Base-by-base conservation (phyloP, 2,113 vertebrate genomes). In the Oryctolagus cuniculus region DNA sequence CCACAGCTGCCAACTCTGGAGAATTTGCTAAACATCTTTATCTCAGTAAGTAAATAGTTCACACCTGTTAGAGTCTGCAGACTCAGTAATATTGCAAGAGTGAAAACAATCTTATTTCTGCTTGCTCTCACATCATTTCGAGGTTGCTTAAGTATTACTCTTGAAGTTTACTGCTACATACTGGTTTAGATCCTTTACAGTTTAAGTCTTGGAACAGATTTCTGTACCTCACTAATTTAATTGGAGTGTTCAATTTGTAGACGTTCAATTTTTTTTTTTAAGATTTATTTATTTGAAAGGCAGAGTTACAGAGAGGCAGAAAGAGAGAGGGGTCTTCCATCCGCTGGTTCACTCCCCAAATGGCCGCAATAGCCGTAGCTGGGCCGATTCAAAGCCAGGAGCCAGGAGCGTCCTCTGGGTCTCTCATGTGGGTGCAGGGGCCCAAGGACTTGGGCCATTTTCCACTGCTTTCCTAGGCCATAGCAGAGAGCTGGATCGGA, bases 21-120 rank as follows among this genome's bases (percentile, higher is more conserved):
- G 98, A 99, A 99, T 95, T 98, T 99, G 96, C 98, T 99, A 95
- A 99, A 99, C 98, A 99, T 99, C 98, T 99, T 99, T 98, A 99
- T 99, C 97, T 99, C 99, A 86, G 99, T 99, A 98, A 99, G 99
- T 99, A 98, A 86, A 91, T 95, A 93, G 63, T 96, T 89, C 36
- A 31, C 78, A 64, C 73, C 96, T 95, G 4, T 66, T 94, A 53
- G 36, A 55, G 22, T 82, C 29, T 58, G 12, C 19, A 38, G 80
- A 93, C 70, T 88, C 94, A 81, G 19, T 88, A 63, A 66, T 38
- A 38, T 66, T 34, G 34, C 34, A 55, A 66, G 31, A 27, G 34
- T 82, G 34, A 75, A 82, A 87, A 81, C 15, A 4, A 10, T 77
- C 63, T 94, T 29, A 44, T 36, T 63, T 64, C 64, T 83, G 21